phyloP scores from a whole-genome alignment of 1,140 invertebrate species.

The Caenorhabditis latens region DNA sequence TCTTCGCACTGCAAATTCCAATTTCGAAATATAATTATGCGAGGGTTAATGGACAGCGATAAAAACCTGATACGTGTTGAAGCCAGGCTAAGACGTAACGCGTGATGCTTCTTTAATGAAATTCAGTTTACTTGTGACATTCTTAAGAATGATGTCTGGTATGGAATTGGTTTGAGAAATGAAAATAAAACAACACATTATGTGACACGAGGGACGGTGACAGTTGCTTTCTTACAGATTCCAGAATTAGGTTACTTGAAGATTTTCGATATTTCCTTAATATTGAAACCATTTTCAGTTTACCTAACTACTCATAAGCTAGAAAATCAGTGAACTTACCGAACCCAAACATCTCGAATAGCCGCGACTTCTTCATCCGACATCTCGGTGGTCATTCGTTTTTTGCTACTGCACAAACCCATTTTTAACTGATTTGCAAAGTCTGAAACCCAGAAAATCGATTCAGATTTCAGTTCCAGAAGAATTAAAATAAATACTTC shows the following conservation, averaged over 20 bases:
- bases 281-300: not conserved
- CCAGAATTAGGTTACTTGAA: too few relatives aligned
- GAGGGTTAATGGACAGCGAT: conserved; percentile 21
- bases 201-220: not conserved
- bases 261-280: too few relatives aligned
- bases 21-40: not conserved
- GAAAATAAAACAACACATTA: not conserved
- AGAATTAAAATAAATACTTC: not conserved
- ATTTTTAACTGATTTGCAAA: not conserved
- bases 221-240: too few relatives aligned
- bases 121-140: conserved; percentile 32
- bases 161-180: not conserved
- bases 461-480: not conserved
- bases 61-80: conserved; percentile 23
- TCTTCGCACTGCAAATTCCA: conserved; percentile 66
- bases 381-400: conserved; percentile 59
- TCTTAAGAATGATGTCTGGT: conserved; percentile 30
- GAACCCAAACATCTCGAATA: conserved; percentile 62
- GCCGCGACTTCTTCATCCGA: conserved; percentile 63
- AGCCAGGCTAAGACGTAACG: conserved; percentile 4
- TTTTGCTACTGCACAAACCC: conserved; percentile 60
- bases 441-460: too few relatives aligned
- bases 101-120: conserved; percentile 34
- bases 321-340: conserved; percentile 21
- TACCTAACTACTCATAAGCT: not conserved